phyloP scores from a whole-genome alignment of 2,888 invertebrate genomes.

The Drosophila borealis region DNA sequence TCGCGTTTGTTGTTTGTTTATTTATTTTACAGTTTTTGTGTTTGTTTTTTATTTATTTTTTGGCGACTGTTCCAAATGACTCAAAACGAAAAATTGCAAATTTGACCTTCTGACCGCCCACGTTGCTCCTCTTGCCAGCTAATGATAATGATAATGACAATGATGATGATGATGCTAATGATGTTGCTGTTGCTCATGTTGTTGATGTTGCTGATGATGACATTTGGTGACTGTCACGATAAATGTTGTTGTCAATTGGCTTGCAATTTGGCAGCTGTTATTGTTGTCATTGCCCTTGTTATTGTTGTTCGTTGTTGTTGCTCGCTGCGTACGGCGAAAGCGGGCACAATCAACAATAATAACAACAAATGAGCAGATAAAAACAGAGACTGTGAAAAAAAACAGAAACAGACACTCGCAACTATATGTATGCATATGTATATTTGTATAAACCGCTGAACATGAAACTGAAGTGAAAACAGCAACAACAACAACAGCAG shows the following conservation, averaged over 20 bases:
- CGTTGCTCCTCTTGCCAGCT: constrained; percentile 34
- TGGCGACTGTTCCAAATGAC: constrained; percentile 30
- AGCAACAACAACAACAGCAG: constrained; percentile 41
- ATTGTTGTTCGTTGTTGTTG: constrained; percentile 28
- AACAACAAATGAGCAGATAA: constrained; percentile 66
- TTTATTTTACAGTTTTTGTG: constrained; percentile 5
- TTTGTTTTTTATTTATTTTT: constrained; percentile 11
- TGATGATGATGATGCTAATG: constrained; percentile 2
- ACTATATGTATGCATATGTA: neutral
- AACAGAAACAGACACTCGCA: neutral
- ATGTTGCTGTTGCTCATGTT: constrained; percentile 11
- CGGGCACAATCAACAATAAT: constrained; percentile 45
- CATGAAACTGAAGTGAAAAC: constrained; percentile 63
- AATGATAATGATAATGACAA: constrained; percentile 39
- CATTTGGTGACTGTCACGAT: constrained; percentile 49
- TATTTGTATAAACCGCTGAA: constrained; percentile 31
- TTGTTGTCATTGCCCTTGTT: constrained; percentile 54
- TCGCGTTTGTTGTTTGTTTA: constrained; percentile 16
- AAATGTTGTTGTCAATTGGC: constrained; percentile 64
- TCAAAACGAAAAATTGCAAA: constrained; percentile 30
- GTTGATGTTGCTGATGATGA: constrained; percentile 28
- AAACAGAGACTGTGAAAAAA: constrained; percentile 57
- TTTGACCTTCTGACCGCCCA: constrained; percentile 66
- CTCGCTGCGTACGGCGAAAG: constrained; percentile 48
- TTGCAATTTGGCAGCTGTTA: constrained; percentile 62